Base-by-base conservation (phyloP, 2,797 vertebrate genomes). In the Enoplosus armatus region DNA sequence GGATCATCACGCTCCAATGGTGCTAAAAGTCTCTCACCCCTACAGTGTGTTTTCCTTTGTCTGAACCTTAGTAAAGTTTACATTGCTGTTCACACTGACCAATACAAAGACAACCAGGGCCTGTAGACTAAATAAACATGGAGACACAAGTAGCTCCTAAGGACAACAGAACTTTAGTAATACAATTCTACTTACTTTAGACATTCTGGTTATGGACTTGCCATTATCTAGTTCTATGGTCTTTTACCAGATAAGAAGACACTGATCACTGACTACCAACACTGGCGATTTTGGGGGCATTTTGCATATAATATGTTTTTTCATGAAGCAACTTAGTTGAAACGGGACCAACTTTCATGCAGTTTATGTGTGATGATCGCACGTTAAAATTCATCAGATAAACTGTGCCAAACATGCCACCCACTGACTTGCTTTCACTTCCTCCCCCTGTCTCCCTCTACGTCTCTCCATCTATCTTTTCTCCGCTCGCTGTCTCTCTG, bases 401-500 rank as follows among this genome's bases (percentile, higher is more conserved):
- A 70, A 77, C 27, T 45, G n/a, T 20, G 78, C 5, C 68, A 70
- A 87, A 79, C 73, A 71, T 51, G 66, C 83, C 83, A 84, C 89
- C 82, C 87, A 83, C 82, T 24, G 75, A 73, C 68, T 87, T 64
- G 37, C 62, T 84, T 82, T 80, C 54, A n/a, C 69, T 67, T 60
- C 78, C 43, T 58, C 61, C 69, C 56, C 51, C 54, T 55, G 59
- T 43, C 59, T 71, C 72, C 55, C 66, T 84, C 64, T 22, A 7
- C 8, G 33, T 81, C 81, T 84, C 72, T 85, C 72, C 70, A 86
- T 87, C 78, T 7, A 56, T 89, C 77, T 77, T 76, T 68, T 35
- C 56, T 77, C 16, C 33, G 6, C 84, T 75, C 29, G 20, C 66
- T 29, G 50, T 82, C 77, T 88, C 80, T 82, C 74, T 65, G 75